Percentiles rank a stretch among this genome's conserved stretches.
Conservation (phyloP, 2,888 invertebrate genomes). For the Meta bourneti region DNA sequence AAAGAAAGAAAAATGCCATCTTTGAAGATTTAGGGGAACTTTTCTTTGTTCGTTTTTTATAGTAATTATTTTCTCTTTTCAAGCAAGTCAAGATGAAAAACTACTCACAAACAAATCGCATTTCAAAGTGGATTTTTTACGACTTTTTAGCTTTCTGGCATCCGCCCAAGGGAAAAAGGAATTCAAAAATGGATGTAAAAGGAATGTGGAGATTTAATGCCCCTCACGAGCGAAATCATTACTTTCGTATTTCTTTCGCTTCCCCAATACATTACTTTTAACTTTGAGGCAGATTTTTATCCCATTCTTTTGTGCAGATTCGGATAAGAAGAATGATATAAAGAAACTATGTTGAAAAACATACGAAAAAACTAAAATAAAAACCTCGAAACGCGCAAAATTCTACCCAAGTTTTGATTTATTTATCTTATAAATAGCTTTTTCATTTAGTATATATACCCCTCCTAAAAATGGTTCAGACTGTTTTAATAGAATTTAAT, state of each 20-base stretch:
- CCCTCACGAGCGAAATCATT: constrained; percentile 47
- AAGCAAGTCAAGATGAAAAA: constrained; percentile 26
- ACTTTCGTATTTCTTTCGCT: not conserved
- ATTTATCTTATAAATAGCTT: not conserved
- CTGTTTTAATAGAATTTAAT: too few species aligned
- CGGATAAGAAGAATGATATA: not conserved
- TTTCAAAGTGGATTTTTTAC: constrained; percentile 69
- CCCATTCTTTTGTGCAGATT: not conserved
- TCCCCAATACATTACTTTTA: constrained; percentile 52
- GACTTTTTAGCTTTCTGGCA: constrained; percentile 54
- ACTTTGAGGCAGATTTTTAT: constrained; percentile 13
- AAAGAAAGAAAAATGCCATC: not conserved
- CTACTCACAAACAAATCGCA: constrained; percentile 45
- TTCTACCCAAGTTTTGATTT: not conserved
- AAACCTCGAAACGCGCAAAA: not conserved
- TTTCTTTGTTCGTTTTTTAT: constrained; percentile 48
- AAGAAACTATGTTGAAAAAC: not conserved
- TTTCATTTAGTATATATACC: not conserved
- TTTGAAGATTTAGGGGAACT: constrained; percentile 22
- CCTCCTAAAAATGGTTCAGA: too few species aligned
- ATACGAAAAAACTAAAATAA: not conserved
- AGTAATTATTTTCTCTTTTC: constrained; percentile 71
- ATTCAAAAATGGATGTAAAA: constrained; percentile 66
- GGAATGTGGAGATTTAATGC: constrained; percentile 70
- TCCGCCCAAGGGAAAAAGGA: constrained; percentile 57